Conservation (phyloP, 2,888 invertebrate species). For the Plagiodera versicolora region DNA sequence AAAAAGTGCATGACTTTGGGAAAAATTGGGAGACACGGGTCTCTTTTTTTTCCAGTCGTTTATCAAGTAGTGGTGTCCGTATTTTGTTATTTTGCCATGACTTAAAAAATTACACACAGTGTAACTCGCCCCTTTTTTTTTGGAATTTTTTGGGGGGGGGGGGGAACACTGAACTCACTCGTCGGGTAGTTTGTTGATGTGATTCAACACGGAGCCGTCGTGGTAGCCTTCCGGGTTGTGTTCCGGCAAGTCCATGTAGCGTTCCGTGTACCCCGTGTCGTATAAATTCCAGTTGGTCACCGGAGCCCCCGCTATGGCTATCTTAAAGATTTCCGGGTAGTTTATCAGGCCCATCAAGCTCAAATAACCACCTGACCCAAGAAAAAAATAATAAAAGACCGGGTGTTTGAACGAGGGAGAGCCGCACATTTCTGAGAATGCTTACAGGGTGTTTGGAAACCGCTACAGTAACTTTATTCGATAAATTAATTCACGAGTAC, state of each 20-base stretch:
- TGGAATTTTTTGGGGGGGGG: too few relatives aligned
- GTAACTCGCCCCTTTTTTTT: too few relatives aligned
- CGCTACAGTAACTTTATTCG: background rate
- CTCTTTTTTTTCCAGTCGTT: too few relatives aligned
- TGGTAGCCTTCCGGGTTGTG: slow-evolving; percentile 78
- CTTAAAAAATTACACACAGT: too few relatives aligned
- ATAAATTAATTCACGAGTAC: background rate
- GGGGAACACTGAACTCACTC: slow-evolving; percentile 78
- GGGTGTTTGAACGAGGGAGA: too few relatives aligned
- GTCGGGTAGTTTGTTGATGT: slow-evolving; percentile 86
- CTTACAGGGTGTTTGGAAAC: too few relatives aligned
- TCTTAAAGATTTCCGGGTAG: slow-evolving; percentile 90
- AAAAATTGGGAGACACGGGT: too few relatives aligned
- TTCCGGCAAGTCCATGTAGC: slow-evolving; percentile 90
- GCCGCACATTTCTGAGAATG: too few relatives aligned
- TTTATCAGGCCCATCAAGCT: slow-evolving; percentile 93
- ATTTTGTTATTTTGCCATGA: too few relatives aligned
- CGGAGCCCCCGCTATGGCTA: slow-evolving; percentile 95
- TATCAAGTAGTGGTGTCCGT: too few relatives aligned
- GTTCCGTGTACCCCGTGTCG: slow-evolving; percentile 98
- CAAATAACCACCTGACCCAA: slow-evolving; percentile 79
- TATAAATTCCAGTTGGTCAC: slow-evolving; percentile 97
- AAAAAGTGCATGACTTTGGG: too few relatives aligned
- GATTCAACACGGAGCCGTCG: slow-evolving; percentile 81
- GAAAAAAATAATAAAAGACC: background rate